Conservation (phyloP, 2,797 vertebrate species). For the Takifugu ocellatus region DNA sequence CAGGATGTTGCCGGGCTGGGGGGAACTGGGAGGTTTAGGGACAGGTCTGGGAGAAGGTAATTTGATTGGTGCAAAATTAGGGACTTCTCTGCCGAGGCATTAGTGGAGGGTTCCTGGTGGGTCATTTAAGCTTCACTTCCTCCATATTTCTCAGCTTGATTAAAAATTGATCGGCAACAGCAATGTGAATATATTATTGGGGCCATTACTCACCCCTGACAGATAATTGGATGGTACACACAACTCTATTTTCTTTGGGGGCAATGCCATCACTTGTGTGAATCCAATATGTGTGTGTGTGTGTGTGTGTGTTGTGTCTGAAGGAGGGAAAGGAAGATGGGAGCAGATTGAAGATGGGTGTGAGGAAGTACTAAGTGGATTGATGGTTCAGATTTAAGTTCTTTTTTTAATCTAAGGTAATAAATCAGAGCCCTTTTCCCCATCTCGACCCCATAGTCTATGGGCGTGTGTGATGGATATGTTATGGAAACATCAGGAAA, state of each 20-base stretch:
- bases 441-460: constrained; percentile 36
- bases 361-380: constrained; percentile 25
- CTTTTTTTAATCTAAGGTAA: constrained; percentile 49
- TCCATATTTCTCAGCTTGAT: constrained; percentile 99
- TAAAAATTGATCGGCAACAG: constrained; percentile 99
- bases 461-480: constrained; percentile 49
- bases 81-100: constrained; percentile 88
- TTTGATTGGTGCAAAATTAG: constrained; percentile 99
- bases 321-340: constrained; percentile 21
- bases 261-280: constrained; percentile 82
- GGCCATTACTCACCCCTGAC: constrained; percentile 98
- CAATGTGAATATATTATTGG: constrained; percentile 99
- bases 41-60: constrained; percentile 86
- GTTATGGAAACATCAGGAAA: constrained; percentile 64
- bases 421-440: constrained; percentile 57
- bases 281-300: constrained; percentile 25
- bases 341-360: constrained; percentile 31
- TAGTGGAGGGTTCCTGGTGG: constrained; percentile 92
- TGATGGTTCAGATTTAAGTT: constrained; percentile 49
- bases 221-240: constrained; percentile 97
- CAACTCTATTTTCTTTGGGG: constrained; percentile 97
- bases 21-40: constrained; percentile 7
- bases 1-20: constrained; percentile 15
- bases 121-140: constrained; percentile 99
- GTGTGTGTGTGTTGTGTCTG: constrained; percentile 14